Evolutionary conservation across 1,140 invertebrate genomes (phyloP), one percentile per base, ranked within the genome.

Genomic region (Drosophila saltans): DNA sequence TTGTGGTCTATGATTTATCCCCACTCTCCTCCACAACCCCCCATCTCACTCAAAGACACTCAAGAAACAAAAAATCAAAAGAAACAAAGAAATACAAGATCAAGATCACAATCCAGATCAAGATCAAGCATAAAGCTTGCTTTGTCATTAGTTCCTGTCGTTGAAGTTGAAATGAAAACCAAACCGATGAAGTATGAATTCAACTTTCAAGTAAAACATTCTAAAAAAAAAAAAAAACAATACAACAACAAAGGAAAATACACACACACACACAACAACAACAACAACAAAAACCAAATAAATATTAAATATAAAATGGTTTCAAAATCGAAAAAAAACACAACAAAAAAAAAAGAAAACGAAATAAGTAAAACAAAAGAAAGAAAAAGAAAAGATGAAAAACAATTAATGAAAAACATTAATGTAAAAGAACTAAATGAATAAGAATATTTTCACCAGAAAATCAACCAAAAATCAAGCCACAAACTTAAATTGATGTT

Each of bases 231-330:
- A 16, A 16, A 16, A 16, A 16, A 0, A 61, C 60, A 55, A 65
- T 52, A 66, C 62, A 63, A 79, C 56, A 68, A 66, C 68, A 80
- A 28, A 69, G 9, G 30, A 43, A 70, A 70, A 69, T 28, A 68
- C 45, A 69, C 7, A 24, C 45, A 48, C 40, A 58, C 40, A 16
- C 16, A 16, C 16, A 16, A 16, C 16, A 57, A 86, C 64, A 67
- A 72, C 57, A 72, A 71, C 11, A 66, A 71, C 74, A 80, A 58
- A 52, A 57, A 59, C 75, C 45, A 65, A 30, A 65, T 86, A 84
- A 89, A 84, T 89, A 77, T 90, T 89, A 88, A 88, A 89, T 84
- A 78, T 80, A 89, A 86, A 89, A 89, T 89, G 84, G 84, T 89
- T 89, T 89, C 84, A 89, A 74, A 90, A 89, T 89, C 84, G 80